These are phyloP conservation scores for Itoplectis maculator DNA, from an alignment of 2,888 invertebrate species.

Conservation along the genomic window DNA sequence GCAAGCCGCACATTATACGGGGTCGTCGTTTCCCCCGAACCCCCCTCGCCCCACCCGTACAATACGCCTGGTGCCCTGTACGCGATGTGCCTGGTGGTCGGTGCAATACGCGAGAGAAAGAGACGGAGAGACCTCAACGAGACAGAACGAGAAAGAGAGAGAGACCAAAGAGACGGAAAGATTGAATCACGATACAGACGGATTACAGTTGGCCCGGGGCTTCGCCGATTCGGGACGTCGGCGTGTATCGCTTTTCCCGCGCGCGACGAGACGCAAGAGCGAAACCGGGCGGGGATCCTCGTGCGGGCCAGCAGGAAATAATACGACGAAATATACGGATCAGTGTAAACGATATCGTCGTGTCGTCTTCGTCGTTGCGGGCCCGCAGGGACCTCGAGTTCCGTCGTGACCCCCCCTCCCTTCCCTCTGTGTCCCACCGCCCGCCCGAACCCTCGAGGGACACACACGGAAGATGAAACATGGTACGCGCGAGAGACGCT, in stretches of 20 bases:
- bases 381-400: constrained; percentile 56
- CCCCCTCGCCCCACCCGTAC: no score
- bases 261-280: constrained; percentile 4
- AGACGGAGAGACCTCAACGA: neutral
- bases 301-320: constrained; percentile 37
- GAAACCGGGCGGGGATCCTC: neutral
- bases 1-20: no score
- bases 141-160: neutral
- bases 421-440: no score
- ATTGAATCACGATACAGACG: constrained; percentile 61
- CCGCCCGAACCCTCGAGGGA: no score
- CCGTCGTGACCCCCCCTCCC: neutral
- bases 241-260: constrained; percentile 38
- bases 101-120: neutral
- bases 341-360: constrained; percentile 66
- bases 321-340: constrained; percentile 67
- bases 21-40: no score
- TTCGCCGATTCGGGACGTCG: constrained; percentile 42
- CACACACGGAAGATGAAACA: constrained; percentile 13
- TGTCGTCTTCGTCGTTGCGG: no score
- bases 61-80: no score
- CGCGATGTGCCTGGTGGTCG: no score
- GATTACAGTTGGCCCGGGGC: constrained; percentile 44
- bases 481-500: neutral
- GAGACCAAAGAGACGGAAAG: constrained; percentile 39